Evolutionary conservation across 2,113 vertebrate genomes (phyloP).

Genomic region (Malurus cyaneus): DNA sequence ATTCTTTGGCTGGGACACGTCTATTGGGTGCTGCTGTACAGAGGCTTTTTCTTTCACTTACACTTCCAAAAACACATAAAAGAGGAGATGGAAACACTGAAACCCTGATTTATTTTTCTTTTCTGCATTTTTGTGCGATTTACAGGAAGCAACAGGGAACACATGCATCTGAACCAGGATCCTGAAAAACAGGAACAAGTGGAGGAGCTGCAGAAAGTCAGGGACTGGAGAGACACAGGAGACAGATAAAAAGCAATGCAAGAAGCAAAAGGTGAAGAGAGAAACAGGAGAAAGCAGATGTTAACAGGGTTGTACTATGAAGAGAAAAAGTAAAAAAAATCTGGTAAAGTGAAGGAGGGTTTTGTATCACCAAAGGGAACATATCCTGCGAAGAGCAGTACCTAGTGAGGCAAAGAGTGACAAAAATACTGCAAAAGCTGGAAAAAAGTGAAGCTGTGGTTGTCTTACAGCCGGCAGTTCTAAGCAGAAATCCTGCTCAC

Average conservation of each 20-base stretch:
- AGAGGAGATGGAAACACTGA: neutral
- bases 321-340: neutral
- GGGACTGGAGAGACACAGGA: neutral
- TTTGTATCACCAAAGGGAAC: neutral
- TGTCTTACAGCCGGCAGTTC: neutral
- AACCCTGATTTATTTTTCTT: neutral
- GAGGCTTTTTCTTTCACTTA: neutral
- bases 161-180: neutral
- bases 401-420: rapidly evolving
- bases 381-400: neutral
- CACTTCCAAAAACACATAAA: neutral
- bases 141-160: neutral
- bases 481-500: neutral
- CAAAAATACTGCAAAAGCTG: neutral
- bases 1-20: neutral
- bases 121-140: neutral
- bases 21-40: neutral
- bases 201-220: neutral
- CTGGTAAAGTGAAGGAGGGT: neutral
- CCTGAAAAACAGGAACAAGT: too few relatives aligned
- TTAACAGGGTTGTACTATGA: neutral
- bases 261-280: neutral
- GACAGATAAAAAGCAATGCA: neutral
- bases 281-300: neutral
- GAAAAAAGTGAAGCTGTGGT: neutral